A percentile compares a stretch with the other conserved stretches of the same genome.
These are phyloP conservation scores for Himantopus leucocephalus DNA, from an alignment of 2,113 vertebrate species.

Conservation along the genomic window DNA sequence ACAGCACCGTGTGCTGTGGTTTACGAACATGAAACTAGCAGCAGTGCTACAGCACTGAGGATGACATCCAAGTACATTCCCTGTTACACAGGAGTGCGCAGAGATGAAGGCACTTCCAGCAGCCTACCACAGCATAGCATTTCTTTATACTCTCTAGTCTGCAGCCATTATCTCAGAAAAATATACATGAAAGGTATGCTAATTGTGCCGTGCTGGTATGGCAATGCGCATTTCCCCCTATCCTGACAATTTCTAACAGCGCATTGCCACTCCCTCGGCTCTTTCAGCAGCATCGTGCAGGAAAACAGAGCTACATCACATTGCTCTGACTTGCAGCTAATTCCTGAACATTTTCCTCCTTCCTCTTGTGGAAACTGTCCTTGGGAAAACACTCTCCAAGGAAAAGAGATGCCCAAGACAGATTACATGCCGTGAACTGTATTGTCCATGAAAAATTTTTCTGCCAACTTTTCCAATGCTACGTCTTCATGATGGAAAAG, in stretches of 20 bases:
- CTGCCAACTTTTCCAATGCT: not conserved
- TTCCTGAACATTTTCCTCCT: not conserved
- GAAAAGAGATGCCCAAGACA: not conserved
- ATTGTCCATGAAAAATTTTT: not conserved
- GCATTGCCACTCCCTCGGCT: not conserved
- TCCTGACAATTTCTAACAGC: not conserved
- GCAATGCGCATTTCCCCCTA: not conserved
- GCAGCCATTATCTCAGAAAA: not conserved
- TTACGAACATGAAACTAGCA: not conserved
- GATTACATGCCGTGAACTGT: not conserved
- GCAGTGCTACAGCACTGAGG: not conserved
- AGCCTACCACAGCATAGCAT: not conserved
- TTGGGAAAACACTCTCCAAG: not conserved
- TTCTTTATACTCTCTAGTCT: not conserved
- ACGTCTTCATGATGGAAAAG: not conserved
- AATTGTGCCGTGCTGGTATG: not conserved
- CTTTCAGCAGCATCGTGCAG: not conserved
- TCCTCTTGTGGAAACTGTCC: not conserved
- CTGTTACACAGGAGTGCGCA: not conserved
- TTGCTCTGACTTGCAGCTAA: not conserved
- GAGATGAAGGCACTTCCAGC: not conserved
- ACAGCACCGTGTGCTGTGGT: not conserved
- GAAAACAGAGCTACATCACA: not conserved
- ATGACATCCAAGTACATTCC: not conserved
- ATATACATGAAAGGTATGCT: not conserved